Base-by-base conservation (phyloP, 2,888 invertebrate genomes). In the Tinea pellionella region DNA sequence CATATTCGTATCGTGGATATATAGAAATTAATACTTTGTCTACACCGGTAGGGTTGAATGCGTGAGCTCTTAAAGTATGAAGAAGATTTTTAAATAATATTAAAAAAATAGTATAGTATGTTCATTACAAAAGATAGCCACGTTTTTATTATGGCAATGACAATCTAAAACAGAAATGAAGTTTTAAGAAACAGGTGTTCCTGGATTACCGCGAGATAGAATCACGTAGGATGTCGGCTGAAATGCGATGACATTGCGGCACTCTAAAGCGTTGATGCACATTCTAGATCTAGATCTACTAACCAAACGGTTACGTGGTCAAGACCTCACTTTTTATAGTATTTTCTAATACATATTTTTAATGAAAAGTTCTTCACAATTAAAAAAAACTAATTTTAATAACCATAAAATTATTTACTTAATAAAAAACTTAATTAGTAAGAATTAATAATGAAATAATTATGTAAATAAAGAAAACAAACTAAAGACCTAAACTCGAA, bases 151-250 rank as follows among this genome's bases (percentile, higher is more conserved):
- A 47, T 9, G 15, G 13, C 13, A 7, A 15, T 47, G 24, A 53
- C 24, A 42, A 63, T 61, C 59, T 61, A 63, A 63, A 62, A 63
- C 59, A 63, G 62, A 63, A 63, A 61, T 62, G 62, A 58, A 62
- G 66, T 70, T 68, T 70, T 80, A 77, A 80, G 79, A 77, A 80
- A 79, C 82, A 84, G 84, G 81, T 84, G 84, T 75, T 75, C 73
- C 64, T 73, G 81, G 81, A 81, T 84, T 84, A 82, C 78, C 62
- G 63, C 69, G 64, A 80, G 80, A 86, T 86, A 73, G 78, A 74
- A 77, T 85, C 86, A 86, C 86, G 86, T 86, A 73, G 59, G 64
- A 51, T 51, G 51, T 61, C 68, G 67, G 68, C 75, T 78, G 77
- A 78, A 74, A 82, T 79, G 84, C 76, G 80, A 80, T 78, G 86